A percentile compares a stretch with the other conserved stretches of the same genome.
These are phyloP conservation scores for Hedya salicella DNA, from an alignment of 2,888 invertebrate genomes.

Conservation along the genomic window DNA sequence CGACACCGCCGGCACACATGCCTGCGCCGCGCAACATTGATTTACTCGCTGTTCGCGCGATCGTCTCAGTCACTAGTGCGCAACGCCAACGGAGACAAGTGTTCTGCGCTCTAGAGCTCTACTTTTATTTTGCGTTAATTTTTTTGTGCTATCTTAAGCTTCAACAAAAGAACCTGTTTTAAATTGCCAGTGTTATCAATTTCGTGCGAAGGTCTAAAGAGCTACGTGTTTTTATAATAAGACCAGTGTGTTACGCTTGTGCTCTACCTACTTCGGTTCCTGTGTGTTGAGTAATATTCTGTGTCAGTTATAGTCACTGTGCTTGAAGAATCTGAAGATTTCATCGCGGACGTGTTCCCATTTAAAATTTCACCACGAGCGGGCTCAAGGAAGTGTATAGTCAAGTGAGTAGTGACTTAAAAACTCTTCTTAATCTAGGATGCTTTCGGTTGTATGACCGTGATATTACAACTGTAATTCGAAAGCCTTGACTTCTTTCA, in stretches of 20 bases:
- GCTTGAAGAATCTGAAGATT: slow-evolving; percentile 80
- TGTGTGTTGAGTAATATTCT: slow-evolving; percentile 82
- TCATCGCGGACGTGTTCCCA: slow-evolving; percentile 80
- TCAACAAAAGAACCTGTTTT: slow-evolving; percentile 72
- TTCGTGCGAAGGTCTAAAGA: slow-evolving; percentile 58
- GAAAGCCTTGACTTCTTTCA: slow-evolving; percentile 43
- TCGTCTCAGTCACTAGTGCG: slow-evolving; percentile 81
- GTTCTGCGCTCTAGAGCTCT: slow-evolving; percentile 61
- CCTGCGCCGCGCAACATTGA: slow-evolving; percentile 78
- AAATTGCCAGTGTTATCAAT: slow-evolving; percentile 59
- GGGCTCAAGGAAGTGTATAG: slow-evolving; percentile 84
- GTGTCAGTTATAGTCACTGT: slow-evolving; percentile 81
- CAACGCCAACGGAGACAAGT: slow-evolving; percentile 79
- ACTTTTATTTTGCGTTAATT: slow-evolving; percentile 76
- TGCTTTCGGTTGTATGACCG: slow-evolving; percentile 31
- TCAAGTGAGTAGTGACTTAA: slow-evolving; percentile 71
- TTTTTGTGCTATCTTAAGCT: slow-evolving; percentile 66
- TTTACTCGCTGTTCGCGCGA: slow-evolving; percentile 75
- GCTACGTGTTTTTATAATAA: slow-evolving; percentile 54
- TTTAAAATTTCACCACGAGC: slow-evolving; percentile 84
- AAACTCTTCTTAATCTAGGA: slow-evolving; percentile 10
- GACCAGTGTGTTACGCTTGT: slow-evolving; percentile 61
- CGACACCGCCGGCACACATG: slow-evolving; percentile 62
- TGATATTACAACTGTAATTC: slow-evolving; percentile 34
- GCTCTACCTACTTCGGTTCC: slow-evolving; percentile 73